Evolutionary conservation across 37 sponge, comb jelly and placozoan genomes (phyloP).

Genomic region (Aplysina aerophoba): DNA sequence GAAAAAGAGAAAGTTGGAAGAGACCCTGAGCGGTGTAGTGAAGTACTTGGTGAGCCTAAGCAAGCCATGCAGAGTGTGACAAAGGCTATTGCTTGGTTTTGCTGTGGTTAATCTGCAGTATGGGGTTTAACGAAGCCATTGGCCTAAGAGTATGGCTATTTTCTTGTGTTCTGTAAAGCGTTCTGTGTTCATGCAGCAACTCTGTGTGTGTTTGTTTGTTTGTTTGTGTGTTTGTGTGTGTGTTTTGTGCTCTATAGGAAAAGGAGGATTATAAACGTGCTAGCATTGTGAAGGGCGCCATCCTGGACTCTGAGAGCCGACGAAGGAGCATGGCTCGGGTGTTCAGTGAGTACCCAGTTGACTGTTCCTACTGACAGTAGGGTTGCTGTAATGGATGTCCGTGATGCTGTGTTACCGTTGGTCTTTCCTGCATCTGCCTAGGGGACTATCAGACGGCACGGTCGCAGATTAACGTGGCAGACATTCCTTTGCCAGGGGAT

Average conservation of each 20-base stretch:
- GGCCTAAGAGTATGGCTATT: too few species aligned
- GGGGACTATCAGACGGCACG: constrained; percentile 22
- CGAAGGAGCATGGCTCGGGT: constrained; percentile 58
- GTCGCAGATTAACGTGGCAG: constrained; percentile 66
- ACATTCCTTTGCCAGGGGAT: constrained; percentile 75
- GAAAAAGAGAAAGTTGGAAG: constrained; percentile 79
- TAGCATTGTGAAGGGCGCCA: constrained; percentile 58
- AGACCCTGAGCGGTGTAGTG: constrained; percentile 66
- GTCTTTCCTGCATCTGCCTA: not conserved
- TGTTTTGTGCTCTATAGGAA: constrained; percentile 37
- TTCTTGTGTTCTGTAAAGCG: too few species aligned
- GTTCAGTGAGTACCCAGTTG: constrained; percentile 47
- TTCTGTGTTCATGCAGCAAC: too few species aligned
- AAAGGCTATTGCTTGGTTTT: not conserved
- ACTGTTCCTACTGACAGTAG: not conserved
- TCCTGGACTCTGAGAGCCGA: constrained; percentile 67
- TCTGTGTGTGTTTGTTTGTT: too few species aligned
- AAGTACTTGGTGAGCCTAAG: constrained; percentile 59
- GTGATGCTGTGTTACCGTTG: not conserved
- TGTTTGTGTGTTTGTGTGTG: too few species aligned
- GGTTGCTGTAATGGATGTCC: not conserved
- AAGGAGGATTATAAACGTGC: constrained; percentile 71
- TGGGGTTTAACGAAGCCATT: not conserved
- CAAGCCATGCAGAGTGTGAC: not conserved
- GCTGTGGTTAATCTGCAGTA: too few species aligned